These are phyloP conservation scores for Xestia ashworthii DNA, from an alignment of 2,888 invertebrate species.

Conservation along the genomic window DNA sequence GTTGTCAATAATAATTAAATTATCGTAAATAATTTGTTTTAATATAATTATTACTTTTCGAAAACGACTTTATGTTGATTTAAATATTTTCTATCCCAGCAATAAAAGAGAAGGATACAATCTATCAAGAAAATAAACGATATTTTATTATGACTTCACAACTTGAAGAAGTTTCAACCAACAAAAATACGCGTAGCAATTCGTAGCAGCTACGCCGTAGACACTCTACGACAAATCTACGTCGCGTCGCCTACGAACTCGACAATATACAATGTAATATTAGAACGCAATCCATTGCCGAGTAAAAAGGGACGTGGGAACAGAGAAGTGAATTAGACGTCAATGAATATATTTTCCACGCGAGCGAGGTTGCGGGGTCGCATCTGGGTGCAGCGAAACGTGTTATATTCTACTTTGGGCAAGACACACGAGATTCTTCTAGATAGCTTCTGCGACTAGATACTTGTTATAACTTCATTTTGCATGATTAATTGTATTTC, in stretches of 20 bases:
- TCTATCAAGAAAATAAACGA: too few species aligned
- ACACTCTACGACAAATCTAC: constrained; percentile 26
- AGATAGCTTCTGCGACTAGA: not conserved
- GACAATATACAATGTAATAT: constrained; percentile 20
- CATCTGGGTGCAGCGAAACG: constrained; percentile 55
- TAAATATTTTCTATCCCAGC: too few species aligned
- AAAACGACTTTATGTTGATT: too few species aligned
- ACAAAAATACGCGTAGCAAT: constrained; percentile 18
- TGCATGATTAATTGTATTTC: not conserved
- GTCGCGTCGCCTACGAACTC: constrained; percentile 16
- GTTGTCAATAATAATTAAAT: too few species aligned
- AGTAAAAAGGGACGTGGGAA: constrained; percentile 50
- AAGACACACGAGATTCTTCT: constrained; percentile 4
- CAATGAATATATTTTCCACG: constrained; percentile 76
- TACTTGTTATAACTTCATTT: not conserved
- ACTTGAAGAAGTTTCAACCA: not conserved
- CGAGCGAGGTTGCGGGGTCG: constrained; percentile 58
- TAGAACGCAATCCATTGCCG: constrained; percentile 43
- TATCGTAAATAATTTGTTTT: too few species aligned
- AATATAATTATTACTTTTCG: too few species aligned
- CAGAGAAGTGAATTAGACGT: constrained; percentile 69
- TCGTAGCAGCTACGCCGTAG: constrained; percentile 56
- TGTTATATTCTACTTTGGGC: constrained; percentile 37
- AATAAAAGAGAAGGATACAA: too few species aligned
- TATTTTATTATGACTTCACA: not conserved